A percentile compares a stretch with the other conserved stretches of the same genome.
These are phyloP conservation scores for Sialis lutaria DNA, from an alignment of 2,888 invertebrate species.

Conservation along the genomic window DNA sequence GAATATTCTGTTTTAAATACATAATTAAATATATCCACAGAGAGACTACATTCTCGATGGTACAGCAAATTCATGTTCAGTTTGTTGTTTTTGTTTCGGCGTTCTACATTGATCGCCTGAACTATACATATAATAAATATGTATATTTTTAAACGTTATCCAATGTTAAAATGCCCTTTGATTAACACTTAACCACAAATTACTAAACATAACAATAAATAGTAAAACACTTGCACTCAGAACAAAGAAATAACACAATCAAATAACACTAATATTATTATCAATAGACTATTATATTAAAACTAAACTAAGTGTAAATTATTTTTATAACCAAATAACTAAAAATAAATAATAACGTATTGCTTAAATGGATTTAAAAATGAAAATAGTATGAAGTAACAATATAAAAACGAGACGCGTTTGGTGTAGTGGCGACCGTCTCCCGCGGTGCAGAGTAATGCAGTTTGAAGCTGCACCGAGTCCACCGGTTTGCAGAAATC, in stretches of 20 bases:
- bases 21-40: neutral
- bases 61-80: neutral
- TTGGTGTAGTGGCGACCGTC: slow-evolving; percentile 25
- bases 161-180: too few species aligned
- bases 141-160: too few species aligned
- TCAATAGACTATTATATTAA: neutral
- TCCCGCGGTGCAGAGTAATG: slow-evolving; percentile 26
- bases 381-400: neutral
- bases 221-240: neutral
- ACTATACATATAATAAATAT: too few species aligned
- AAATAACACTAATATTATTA: too few species aligned
- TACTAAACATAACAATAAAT: neutral
- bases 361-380: neutral
- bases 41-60: neutral
- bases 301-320: neutral
- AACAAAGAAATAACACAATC: neutral
- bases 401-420: slow-evolving; percentile 8
- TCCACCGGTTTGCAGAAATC: slow-evolving; percentile 5
- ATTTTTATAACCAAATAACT: neutral
- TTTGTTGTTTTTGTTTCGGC: too few species aligned
- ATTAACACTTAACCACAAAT: too few species aligned
- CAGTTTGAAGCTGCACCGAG: slow-evolving; percentile 13
- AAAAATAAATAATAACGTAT: slow-evolving; percentile 1
- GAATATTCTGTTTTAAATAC: neutral
- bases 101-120: too few species aligned